Base-by-base conservation (phyloP, 2,113 vertebrate species). In the Picathartes gymnocephalus region DNA sequence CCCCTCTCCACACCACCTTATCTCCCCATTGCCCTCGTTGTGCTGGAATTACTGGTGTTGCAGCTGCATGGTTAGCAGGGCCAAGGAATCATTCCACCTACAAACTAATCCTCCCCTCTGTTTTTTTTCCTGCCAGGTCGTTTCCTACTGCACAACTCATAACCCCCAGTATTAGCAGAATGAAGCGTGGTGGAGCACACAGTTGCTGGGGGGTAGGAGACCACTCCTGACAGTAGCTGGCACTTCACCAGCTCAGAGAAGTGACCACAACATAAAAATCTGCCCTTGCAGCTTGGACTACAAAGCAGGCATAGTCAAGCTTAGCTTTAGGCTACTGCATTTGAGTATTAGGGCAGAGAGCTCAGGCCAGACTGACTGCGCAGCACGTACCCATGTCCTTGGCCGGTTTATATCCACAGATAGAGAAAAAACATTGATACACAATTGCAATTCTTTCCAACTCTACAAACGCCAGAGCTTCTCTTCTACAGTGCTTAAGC, bases 141-240 rank as follows among this genome's bases (percentile, higher is more conserved):
- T 72, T 81, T 76, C 40, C 61, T 60, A 14, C 15, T n/a, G 73
- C 81, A 48, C 66, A 61, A 7, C 42, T 86, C n/a, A 8, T 33
- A 70, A 23, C 28, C 27, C 28, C 27, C 27, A 33, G 23, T 1
- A 39, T 3, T 12, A 72, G 44, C 61, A 90, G 31, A 50, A 69
- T 15, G 35, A 48, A 79, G 64, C 0, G 0, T n/a, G 60, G 40
- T 56, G 40, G 45, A 79, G 37, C 50, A 70, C 33, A 19, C 0
- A 1, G 30, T 1, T 68, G 33, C 44, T 11, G 16, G 33, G 53
- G 33, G 31, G 25, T 20, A 51, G 53, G 27, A 61, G 37, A 56
- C 5, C 37, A 21, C 11, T 60, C 35, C 78, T 51, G 64, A 68
- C 39, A 86, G 56, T 1, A 31, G 44, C 24, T 39, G 82, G 21